Evolutionary conservation across 2,113 vertebrate species (phyloP), one percentile per base, ranked within the genome.

Genomic region (Scolopax mira): DNA sequence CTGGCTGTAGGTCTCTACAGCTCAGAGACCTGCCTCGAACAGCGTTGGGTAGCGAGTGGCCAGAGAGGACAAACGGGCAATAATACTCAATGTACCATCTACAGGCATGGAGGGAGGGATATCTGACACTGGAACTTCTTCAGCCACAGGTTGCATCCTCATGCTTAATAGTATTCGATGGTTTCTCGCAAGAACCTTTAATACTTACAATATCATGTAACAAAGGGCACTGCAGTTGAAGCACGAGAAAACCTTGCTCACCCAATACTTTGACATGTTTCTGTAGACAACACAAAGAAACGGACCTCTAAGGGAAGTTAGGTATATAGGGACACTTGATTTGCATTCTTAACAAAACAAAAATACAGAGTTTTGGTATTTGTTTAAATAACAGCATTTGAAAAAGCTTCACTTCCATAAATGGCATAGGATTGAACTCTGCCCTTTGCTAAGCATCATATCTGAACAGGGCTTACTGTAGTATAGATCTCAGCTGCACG

Each of bases 401-500:
- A 70, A 83, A 91, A 94, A 93, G 46, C 42, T 77, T 88, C 35
- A 30, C 88, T 85, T 75, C 46, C 51, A 55, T 71, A 91, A 94
- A 60, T 73, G 65, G 39, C 25, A 27, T 7, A 85, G 92, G 70
- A 23, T 2, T 89, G 84, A 95, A 82, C 86, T 75, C 77, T 83
- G 61, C 67, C 88, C 82, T 85, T 96, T 85, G 48, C 39, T 33
- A 64, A 91, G 69, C 72, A 86, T 64, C 48, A 1, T 55, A 83
- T 92, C 92, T 95, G 64, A 73, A 87, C 88, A 93, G 85, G 85
- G 55, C 44, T 94, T 78, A 66, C 44, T 65, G 81, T 46, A 72
- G 73, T 57, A 88, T 3, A 89, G 84, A 90, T 82, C 89, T 69
- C 78, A 87, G 84, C 48, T 82, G 72, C 66, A 21, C 67, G 64